Evolutionary conservation across 2,113 vertebrate species (phyloP), one percentile per base, ranked within the genome.

Genomic region (Vulpes lagopus): DNA sequence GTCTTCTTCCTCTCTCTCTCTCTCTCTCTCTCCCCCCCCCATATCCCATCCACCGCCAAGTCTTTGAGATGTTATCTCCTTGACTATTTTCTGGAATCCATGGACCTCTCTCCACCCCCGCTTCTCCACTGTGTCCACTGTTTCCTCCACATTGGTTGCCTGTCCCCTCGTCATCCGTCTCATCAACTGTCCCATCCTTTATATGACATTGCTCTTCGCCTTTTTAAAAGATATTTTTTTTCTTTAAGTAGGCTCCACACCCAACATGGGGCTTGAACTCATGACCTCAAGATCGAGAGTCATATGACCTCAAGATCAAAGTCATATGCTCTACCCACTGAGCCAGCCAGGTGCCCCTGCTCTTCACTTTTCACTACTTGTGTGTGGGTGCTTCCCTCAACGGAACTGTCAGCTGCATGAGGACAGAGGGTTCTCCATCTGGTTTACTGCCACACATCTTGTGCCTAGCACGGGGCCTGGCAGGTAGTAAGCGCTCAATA

Each of bases 21-120:
- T 8, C 0, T 35, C 20, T 67, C 51, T 35, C 11, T 60, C 8
- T 6, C 22, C 30, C 1, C 11, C 55, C 8, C 35, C 53, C 60
- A 0, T 38, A n/a, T 93, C 30, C n/a, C 23, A 86, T 79, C 59
- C n/a, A 80, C 96, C 20, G 82, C 11, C 20, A 82, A 83, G 16
- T 92, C n/a, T 73, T 93, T 57, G 65, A 20, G n/a, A 96, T 82
- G 64, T 83, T 64, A 78, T 86, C 60, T 64, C 55, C 51, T 93
- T 85, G 27, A 60, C 22, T 88, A 43, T 91, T 91, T 88, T 84
- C 88, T 89, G n/a, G 78, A 85, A 78, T 22, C 3, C 16, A 51
- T 81, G 38, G n/a, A n/a, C 35, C 12, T 67, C 73, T 78, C n/a
- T 64, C 65, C 35, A 51, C 82, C 30, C 20, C 20, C 6, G 32